Conservation (phyloP, 2,797 vertebrate genomes). For the Pristis pectinata region DNA sequence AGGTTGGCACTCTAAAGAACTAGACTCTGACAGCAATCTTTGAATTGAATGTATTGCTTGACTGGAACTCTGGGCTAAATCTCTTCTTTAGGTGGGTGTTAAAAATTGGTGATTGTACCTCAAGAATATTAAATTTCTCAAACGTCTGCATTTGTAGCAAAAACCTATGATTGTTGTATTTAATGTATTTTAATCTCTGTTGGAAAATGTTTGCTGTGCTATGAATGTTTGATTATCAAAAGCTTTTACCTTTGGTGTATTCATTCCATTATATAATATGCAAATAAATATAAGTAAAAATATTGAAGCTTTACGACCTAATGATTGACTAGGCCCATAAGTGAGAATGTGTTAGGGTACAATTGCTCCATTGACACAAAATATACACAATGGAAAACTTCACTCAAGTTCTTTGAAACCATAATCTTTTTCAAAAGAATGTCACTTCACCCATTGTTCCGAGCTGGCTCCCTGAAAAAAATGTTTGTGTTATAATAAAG, state of each 20-base stretch:
- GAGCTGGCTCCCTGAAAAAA: no score
- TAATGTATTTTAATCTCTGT: background rate
- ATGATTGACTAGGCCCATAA: background rate
- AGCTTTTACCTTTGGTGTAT: background rate
- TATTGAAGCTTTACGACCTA: background rate
- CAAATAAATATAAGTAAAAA: background rate
- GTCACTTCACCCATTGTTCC: background rate
- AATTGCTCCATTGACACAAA: background rate
- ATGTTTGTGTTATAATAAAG: background rate
- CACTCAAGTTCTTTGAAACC: background rate
- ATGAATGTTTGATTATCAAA: background rate
- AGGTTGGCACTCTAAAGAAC: background rate
- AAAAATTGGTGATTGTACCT: background rate
- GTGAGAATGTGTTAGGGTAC: background rate
- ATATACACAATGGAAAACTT: background rate
- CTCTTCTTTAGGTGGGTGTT: background rate
- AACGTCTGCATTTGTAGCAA: background rate
- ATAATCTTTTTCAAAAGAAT: background rate
- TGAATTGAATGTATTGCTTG: background rate
- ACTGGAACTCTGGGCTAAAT: background rate
- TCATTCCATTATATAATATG: background rate
- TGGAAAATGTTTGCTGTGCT: background rate
- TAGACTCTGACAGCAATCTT: background rate
- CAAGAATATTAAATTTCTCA: background rate
- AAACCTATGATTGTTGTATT: background rate